Conservation (phyloP, 2,113 vertebrate species). For the Hyperopisus bebe region DNA sequence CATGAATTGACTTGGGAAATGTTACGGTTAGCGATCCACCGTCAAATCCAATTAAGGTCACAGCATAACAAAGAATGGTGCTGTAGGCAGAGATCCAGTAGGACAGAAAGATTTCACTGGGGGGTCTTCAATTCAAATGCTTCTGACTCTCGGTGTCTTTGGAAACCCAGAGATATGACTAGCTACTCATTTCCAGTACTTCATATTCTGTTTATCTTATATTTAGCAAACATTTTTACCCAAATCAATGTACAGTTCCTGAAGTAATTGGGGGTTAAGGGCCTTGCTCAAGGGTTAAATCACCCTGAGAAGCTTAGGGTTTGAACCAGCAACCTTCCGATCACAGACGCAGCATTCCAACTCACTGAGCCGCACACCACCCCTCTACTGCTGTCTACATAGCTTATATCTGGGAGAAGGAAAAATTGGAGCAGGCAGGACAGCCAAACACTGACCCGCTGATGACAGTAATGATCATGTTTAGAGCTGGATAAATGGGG, state of each 20-base stretch:
- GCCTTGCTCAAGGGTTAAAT: neutral
- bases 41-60: conserved; percentile 21
- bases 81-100: neutral
- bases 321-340: neutral
- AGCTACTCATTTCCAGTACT: neutral
- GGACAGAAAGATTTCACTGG: neutral
- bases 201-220: neutral
- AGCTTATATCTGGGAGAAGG: neutral
- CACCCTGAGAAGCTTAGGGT: neutral
- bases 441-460: neutral
- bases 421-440: neutral
- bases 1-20: neutral
- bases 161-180: neutral
- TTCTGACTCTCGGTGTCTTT: neutral
- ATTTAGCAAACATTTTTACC: neutral
- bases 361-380: neutral
- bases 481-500: neutral
- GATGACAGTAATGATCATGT: neutral
- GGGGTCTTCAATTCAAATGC: neutral
- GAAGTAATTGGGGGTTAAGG: neutral
- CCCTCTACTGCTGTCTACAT: neutral
- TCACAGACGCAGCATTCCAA: neutral
- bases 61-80: neutral
- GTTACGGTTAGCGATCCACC: neutral
- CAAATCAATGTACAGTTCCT: neutral